Conservation (phyloP, 1,140 invertebrate genomes). For the Chlorops oryzae region DNA sequence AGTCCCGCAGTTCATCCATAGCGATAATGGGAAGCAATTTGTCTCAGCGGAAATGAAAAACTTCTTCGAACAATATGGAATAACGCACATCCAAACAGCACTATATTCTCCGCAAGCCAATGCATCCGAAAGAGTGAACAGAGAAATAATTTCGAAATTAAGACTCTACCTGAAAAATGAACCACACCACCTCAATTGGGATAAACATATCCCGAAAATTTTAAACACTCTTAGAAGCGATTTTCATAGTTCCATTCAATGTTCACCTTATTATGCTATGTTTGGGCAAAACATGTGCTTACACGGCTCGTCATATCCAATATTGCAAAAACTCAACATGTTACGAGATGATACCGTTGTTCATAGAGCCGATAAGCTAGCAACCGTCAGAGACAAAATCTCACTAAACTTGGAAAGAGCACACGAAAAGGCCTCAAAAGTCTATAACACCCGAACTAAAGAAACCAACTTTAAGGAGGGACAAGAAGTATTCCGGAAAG, state of each 20-base stretch:
- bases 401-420: not conserved
- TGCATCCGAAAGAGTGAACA: not conserved
- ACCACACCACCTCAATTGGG: conserved; percentile 11
- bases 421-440: conserved; percentile 1
- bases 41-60: conserved; percentile 2
- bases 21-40: conserved; percentile 7
- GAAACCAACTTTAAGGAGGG: not conserved
- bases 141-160: conserved; percentile 1
- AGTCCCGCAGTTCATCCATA: conserved; percentile 3
- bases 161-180: not conserved
- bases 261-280: conserved; percentile 2
- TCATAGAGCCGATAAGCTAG: not conserved
- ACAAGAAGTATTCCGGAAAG: conserved; percentile 7
- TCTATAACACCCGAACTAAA: conserved; percentile 6
- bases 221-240: not conserved
- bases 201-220: conserved; percentile 9
- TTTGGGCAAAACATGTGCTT: conserved; percentile 4
- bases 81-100: conserved; percentile 3
- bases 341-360: not conserved
- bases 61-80: not conserved
- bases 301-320: not conserved
- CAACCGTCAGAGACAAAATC: not conserved
- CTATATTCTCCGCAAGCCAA: conserved; percentile 5
- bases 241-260: not conserved
- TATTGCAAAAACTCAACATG: not conserved